Base-by-base conservation (phyloP, 2,797 vertebrate genomes). In the Galagoides demidoff region DNA sequence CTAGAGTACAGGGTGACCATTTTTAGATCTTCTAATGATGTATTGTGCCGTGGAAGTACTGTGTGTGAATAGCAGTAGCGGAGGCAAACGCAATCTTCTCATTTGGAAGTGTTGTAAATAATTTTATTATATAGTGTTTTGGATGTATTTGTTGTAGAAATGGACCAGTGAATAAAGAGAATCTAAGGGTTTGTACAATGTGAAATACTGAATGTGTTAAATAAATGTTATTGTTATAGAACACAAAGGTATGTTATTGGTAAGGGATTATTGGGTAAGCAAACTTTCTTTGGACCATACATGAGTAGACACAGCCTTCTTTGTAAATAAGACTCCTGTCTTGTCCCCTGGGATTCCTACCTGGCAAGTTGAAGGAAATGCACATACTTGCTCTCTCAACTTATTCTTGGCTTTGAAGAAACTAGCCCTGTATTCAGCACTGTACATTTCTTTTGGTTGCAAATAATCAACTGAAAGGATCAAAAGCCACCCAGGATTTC, bases 81-180 rank as follows among this genome's bases (percentile, higher is more conserved):
- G 97, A 98, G 98, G 97, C 98, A 97, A 98, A 97, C 98, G 94
- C 68, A 98, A 98, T 97, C 97, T 84, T 96, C 97, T 98, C 93
- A 89, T 98, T 98, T 98, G 98, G 97, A 98, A 98, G 97, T 98
- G 85, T 90, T 97, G 99, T 99, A 99, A 98, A 99, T 99, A 99
- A 96, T 99, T 99, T 98, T 99, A 98, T 98, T 98, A 98, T 98
- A 98, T 98, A 98, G 98, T 98, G 98, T 98, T 98, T 96, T 97
- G 97, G 98, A 98, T 98, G 98, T 99, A 99, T 99, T 98, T 99
- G 98, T 98, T 99, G 98, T 99, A 99, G 99, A 99, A 98, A 99
- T 97, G 98, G 98, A 99, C 99, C 99, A 99, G 98, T 99, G 98
- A 98, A 98, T 97, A 94, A 98, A 98, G 90, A 98, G 96, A 98